phyloP scores from a whole-genome alignment of 2,113 vertebrate species.

The Dermatemys mawii region DNA sequence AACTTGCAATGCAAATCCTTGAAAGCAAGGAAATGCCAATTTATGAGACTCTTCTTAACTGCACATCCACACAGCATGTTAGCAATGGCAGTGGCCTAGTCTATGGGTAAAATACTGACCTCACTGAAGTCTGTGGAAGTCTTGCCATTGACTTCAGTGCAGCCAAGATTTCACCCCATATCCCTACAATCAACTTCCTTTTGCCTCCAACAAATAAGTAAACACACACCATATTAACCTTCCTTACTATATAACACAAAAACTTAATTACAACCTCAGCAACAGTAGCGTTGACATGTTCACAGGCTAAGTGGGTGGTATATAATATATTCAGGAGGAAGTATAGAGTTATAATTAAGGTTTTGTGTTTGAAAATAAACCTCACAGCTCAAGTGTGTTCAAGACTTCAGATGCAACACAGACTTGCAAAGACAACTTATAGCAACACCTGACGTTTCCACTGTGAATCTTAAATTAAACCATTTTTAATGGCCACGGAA shows the following conservation, averaged over 20 bases:
- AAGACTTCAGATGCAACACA: background rate
- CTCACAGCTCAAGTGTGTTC: background rate
- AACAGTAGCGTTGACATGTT: background rate
- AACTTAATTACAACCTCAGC: background rate
- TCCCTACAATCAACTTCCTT: background rate
- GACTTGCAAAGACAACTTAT: background rate
- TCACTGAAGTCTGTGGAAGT: background rate
- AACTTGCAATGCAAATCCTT: background rate
- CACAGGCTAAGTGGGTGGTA: background rate
- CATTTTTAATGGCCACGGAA: slow-evolving; percentile 2
- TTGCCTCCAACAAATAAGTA: background rate
- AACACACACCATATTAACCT: background rate
- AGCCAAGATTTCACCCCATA: background rate
- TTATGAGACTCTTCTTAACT: background rate
- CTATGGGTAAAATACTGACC: background rate
- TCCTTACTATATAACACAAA: background rate
- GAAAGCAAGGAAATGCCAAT: background rate
- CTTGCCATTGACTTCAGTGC: background rate
- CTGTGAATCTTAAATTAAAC: slow-evolving; percentile 1
- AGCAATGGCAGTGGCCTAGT: background rate
- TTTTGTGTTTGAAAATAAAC: background rate
- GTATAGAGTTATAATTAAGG: background rate
- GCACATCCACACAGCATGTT: background rate
- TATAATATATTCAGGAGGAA: background rate
- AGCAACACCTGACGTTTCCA: background rate